A percentile compares a stretch with the other conserved stretches of the same genome.
These are phyloP conservation scores for Erethizon dorsatum DNA, from an alignment of 2,797 vertebrate genomes.

Conservation along the genomic window DNA sequence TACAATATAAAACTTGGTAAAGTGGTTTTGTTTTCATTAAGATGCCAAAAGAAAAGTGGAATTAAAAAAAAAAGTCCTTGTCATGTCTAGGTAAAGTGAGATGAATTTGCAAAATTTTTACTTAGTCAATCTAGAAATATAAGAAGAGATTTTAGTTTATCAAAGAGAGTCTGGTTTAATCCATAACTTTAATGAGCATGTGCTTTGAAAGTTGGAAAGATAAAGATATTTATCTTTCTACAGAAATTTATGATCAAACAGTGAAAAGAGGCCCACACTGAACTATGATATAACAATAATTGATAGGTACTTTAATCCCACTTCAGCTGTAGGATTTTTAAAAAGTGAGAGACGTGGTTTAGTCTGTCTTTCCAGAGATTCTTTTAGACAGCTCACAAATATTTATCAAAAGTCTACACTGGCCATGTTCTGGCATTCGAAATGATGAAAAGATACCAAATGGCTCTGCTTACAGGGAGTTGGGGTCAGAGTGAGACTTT, in stretches of 20 bases:
- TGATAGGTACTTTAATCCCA: constrained; percentile 22
- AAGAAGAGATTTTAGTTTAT: constrained; percentile 63
- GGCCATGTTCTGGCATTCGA: neutral
- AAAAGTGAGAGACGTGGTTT: neutral
- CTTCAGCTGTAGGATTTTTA: neutral
- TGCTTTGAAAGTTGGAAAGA: constrained; percentile 54
- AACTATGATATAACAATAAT: neutral
- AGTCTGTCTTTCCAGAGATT: constrained; percentile 34
- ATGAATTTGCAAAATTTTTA: constrained; percentile 52
- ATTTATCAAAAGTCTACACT: neutral
- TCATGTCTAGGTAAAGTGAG: constrained; percentile 4
- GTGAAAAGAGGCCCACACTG: constrained; percentile 16
- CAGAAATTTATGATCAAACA: constrained; percentile 18
- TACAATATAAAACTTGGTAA: constrained; percentile 73
- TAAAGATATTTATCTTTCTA: constrained; percentile 47
- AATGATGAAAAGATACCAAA: neutral
- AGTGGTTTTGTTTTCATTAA: constrained; percentile 59
- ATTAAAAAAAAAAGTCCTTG: neutral
- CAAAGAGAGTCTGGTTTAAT: constrained; percentile 51
- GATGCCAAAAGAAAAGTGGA: constrained; percentile 3
- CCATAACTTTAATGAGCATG: constrained; percentile 36
- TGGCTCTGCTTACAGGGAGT: neutral
- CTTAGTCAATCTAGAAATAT: constrained; percentile 22
- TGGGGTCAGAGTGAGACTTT: neutral
- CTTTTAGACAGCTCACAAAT: neutral